Conservation (phyloP, 2,888 invertebrate species). For the Unio delphinus region DNA sequence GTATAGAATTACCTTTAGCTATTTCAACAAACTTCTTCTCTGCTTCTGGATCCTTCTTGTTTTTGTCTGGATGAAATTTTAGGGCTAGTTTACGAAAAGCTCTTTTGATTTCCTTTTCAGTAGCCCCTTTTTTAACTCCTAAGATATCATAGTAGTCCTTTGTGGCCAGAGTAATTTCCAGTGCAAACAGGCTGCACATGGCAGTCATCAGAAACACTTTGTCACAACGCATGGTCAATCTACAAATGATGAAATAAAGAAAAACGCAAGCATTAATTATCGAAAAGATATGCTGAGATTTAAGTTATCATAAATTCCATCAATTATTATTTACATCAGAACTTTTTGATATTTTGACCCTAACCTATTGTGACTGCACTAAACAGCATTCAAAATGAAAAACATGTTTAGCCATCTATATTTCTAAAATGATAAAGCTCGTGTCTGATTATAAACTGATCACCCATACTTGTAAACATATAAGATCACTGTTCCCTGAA, state of each 20-base stretch:
- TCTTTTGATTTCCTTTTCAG: constrained; percentile 73
- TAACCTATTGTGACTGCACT: too few relatives aligned
- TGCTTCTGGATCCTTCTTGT: constrained; percentile 70
- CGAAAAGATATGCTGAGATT: constrained; percentile 4
- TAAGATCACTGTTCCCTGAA: too few relatives aligned
- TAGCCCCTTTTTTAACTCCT: constrained; percentile 71
- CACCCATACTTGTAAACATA: too few relatives aligned
- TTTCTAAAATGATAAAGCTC: too few relatives aligned
- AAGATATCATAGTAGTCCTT: constrained; percentile 73
- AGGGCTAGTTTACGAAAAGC: constrained; percentile 74
- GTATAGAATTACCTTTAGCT: constrained; percentile 71
- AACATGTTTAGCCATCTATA: too few relatives aligned
- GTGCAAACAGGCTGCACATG: constrained; percentile 35
- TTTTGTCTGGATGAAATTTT: constrained; percentile 75
- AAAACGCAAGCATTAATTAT: background rate
- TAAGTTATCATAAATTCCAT: background rate
- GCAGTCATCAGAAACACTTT: constrained; percentile 43
- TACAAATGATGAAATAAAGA: background rate
- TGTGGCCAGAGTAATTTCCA: constrained; percentile 44
- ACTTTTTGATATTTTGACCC: too few relatives aligned
- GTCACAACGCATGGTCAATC: constrained; percentile 45
- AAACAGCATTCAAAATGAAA: too few relatives aligned
- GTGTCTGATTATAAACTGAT: too few relatives aligned
- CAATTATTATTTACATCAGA: background rate
- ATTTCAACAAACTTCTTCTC: constrained; percentile 74